Percentiles rank a stretch among this genome's conserved stretches.
phyloP scores from a whole-genome alignment of 2,113 vertebrate species.

The Gorsachius goisagi region DNA sequence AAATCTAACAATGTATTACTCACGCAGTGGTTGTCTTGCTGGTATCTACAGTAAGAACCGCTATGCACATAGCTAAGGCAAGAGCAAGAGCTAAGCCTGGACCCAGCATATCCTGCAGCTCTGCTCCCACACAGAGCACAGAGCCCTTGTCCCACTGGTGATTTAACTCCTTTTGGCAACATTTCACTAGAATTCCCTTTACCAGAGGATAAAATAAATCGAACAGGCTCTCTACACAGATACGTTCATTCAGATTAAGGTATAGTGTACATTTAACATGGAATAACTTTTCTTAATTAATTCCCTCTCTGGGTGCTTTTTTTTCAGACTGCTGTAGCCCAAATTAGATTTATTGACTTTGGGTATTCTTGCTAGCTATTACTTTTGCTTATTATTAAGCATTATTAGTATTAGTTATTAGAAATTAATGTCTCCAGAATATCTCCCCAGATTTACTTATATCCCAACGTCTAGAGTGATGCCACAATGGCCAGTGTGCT shows the following conservation, averaged over 20 bases:
- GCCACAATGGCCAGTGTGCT: background rate
- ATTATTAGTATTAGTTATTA: conserved; percentile 27
- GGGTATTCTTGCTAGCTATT: conserved; percentile 1
- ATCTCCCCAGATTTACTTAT: background rate
- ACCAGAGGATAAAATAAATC: conserved; percentile 19
- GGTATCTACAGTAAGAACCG: background rate
- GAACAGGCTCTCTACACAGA: background rate
- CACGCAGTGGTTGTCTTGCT: background rate
- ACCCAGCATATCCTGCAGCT: background rate
- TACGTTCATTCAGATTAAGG: background rate
- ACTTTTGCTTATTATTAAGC: conserved; percentile 15
- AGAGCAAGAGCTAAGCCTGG: background rate
- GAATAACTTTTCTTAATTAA: conserved; percentile 40
- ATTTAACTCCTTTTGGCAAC: conserved; percentile 27
- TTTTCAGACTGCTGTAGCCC: background rate
- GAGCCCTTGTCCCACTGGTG: background rate
- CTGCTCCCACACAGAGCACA: background rate
- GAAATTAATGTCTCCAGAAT: background rate
- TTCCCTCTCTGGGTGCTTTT: background rate
- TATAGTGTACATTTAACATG: background rate
- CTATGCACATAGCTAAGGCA: background rate
- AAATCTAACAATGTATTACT: background rate
- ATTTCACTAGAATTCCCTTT: conserved; percentile 36
- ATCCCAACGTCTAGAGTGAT: background rate
- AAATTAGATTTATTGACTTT: conserved; percentile 18